phyloP scores from a whole-genome alignment of 2,113 vertebrate genomes.

The Hyla sarda region DNA sequence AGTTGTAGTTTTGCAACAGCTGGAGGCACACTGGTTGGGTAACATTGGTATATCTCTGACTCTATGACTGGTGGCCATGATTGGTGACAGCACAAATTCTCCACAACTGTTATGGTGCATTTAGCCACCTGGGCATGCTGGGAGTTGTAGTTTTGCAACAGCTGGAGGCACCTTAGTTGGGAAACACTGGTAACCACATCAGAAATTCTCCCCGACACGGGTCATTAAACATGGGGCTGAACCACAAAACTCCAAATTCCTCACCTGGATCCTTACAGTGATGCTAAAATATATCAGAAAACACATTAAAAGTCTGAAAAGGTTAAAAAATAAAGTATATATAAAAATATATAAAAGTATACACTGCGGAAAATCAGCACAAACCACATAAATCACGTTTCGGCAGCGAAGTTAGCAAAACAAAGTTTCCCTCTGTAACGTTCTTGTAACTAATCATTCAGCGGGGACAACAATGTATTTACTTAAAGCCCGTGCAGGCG shows the following conservation, averaged over 20 bases:
- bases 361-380: background rate
- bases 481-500: conserved; percentile 36
- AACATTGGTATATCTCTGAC: too few relatives aligned
- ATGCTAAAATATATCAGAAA: background rate
- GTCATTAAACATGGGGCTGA: background rate
- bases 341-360: background rate
- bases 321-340: background rate
- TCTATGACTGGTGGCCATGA: too few relatives aligned
- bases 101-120: too few relatives aligned
- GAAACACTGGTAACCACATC: too few relatives aligned
- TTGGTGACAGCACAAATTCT: too few relatives aligned
- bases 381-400: conserved; percentile 38
- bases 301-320: background rate
- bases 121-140: too few relatives aligned
- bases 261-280: background rate
- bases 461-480: conserved; percentile 40
- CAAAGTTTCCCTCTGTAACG: conserved; percentile 21
- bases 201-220: background rate
- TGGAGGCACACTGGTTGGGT: too few relatives aligned
- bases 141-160: too few relatives aligned
- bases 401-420: conserved; percentile 24
- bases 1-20: too few relatives aligned
- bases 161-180: too few relatives aligned
- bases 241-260: background rate
- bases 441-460: conserved; percentile 31